Percentiles rank a stretch among this genome's conserved stretches.
Evolutionary conservation across 2,797 vertebrate genomes (phyloP).

Genomic region (Lacerta viridis): DNA sequence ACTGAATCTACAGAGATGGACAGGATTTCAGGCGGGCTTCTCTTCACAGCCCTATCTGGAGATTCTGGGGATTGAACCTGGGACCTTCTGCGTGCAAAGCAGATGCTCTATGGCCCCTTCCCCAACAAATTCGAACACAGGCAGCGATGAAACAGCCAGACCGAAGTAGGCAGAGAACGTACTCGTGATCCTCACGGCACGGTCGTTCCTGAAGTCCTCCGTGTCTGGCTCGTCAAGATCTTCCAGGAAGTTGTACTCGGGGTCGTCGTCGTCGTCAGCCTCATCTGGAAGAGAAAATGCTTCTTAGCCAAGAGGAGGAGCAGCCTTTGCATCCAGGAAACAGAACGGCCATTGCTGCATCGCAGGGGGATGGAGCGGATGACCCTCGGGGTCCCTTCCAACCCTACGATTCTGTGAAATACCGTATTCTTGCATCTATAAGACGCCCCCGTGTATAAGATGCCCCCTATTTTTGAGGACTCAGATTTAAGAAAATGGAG

Average conservation of each 20-base stretch:
- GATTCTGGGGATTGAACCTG: neutral
- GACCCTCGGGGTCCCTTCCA: no score
- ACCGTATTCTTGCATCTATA: no score
- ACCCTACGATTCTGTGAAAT: no score
- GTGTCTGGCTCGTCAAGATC: constrained; percentile 93
- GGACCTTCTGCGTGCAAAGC: no score
- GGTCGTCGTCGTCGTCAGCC: constrained; percentile 94
- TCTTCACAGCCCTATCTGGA: neutral
- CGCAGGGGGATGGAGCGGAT: no score
- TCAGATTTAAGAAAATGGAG: no score
- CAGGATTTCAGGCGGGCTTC: neutral
- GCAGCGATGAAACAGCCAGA: neutral
- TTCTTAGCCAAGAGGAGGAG: neutral
- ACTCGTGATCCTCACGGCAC: constrained; percentile 96
- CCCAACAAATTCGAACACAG: neutral
- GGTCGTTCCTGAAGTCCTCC: constrained; percentile 95
- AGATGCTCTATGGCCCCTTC: no score
- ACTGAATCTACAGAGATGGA: neutral
- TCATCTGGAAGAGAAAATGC: constrained; percentile 83
- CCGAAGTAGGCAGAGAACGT: constrained; percentile 58
- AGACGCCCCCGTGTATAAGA: no score
- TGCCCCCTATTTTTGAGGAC: no score
- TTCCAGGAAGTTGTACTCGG: constrained; percentile 94
- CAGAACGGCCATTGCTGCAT: accelerated
- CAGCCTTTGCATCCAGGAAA: neutral